phyloP scores from a whole-genome alignment of 2,113 vertebrate genomes.

The Panthera tigris region DNA sequence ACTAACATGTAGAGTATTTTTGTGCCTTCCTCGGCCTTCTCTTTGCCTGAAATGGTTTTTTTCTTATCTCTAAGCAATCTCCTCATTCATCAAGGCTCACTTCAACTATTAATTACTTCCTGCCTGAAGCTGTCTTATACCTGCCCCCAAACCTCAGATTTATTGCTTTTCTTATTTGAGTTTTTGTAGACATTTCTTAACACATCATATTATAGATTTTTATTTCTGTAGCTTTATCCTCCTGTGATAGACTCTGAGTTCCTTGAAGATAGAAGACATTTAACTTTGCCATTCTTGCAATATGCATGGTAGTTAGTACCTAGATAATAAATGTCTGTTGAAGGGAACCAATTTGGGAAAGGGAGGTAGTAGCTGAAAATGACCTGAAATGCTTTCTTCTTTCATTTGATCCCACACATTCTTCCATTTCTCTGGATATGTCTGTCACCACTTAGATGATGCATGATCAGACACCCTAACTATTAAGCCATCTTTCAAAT shows the following conservation, averaged over 20 bases:
- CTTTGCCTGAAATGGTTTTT: background rate
- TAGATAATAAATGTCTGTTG: background rate
- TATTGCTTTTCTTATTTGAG: background rate
- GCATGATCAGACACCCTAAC: background rate
- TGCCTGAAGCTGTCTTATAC: background rate
- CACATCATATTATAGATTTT: background rate
- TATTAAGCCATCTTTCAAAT: constrained; percentile 34
- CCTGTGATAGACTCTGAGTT: background rate
- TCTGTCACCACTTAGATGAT: background rate
- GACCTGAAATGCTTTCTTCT: background rate
- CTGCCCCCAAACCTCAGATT: background rate
- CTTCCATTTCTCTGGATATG: background rate
- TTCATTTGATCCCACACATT: background rate
- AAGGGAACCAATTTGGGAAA: background rate
- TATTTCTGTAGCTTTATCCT: background rate
- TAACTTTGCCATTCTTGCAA: background rate
- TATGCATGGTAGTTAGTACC: background rate
- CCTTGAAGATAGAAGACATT: background rate
- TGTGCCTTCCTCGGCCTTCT: background rate
- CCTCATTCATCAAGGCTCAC: background rate
- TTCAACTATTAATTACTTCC: constrained; percentile 27
- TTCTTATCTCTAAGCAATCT: background rate
- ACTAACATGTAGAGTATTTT: background rate
- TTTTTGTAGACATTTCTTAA: background rate
- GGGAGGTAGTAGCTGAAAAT: background rate